Percentiles rank a stretch among this genome's conserved stretches.
These are phyloP conservation scores for Sebastes schlegelii DNA, from an alignment of 2,113 vertebrate genomes.

Conservation along the genomic window DNA sequence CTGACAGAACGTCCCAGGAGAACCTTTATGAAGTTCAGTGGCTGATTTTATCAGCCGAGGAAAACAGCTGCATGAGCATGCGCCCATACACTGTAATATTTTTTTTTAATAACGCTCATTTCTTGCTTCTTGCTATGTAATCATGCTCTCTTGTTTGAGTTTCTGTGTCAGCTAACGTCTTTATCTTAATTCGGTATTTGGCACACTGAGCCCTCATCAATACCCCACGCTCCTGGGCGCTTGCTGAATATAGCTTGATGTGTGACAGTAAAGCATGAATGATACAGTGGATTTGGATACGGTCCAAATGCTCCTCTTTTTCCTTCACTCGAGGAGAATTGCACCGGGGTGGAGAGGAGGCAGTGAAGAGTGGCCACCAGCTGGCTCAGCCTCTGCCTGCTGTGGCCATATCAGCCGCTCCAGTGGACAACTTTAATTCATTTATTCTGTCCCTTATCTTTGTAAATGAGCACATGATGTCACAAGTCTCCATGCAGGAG, in stretches of 20 bases:
- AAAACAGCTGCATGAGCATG: conserved; percentile 13
- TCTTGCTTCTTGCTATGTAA: conserved; percentile 56
- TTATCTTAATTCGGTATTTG: conserved; percentile 51
- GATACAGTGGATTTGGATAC: conserved; percentile 67
- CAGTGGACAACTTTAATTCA: conserved; percentile 53
- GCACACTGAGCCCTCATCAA: conserved; percentile 43
- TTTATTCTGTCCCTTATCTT: conserved; percentile 63
- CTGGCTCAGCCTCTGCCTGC: conserved; percentile 63
- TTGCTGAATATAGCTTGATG: conserved; percentile 63
- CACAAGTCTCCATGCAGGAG: conserved; percentile 21
- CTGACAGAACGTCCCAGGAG: conserved; percentile 16
- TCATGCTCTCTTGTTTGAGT: conserved; percentile 43
- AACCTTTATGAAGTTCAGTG: conserved; percentile 9
- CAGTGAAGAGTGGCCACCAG: conserved; percentile 70
- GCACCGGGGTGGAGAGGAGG: conserved; percentile 49
- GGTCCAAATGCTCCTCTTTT: conserved; percentile 58
- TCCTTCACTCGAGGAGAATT: conserved; percentile 44
- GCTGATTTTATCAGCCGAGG: conserved; percentile 26
- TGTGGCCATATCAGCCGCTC: conserved; percentile 56
- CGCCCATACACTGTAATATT: conserved; percentile 12
- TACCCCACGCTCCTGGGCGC: conserved; percentile 35
- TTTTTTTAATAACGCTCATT: conserved; percentile 24
- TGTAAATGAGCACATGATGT: conserved; percentile 49
- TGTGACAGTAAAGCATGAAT: conserved; percentile 66
- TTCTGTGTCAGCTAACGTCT: conserved; percentile 56